Base-by-base conservation (phyloP, 1,140 invertebrate genomes). In the Tetramorium parvispinum region DNA sequence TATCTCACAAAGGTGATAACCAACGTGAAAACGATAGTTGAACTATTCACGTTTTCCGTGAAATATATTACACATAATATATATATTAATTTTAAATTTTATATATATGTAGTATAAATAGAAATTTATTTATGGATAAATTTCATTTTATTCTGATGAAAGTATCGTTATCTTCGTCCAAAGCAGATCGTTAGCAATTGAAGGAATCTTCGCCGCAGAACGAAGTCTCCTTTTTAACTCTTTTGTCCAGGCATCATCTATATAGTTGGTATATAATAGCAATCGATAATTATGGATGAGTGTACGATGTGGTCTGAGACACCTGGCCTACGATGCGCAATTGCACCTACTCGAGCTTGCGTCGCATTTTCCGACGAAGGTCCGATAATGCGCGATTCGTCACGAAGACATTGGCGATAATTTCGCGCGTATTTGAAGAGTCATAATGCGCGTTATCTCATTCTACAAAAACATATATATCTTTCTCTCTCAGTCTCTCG, bases 271-370 rank as follows among this genome's bases (percentile, higher is more conserved):
- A 40, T 82, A 32, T 37, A 75, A 61, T 18, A 49, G 68, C n/a
- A 75, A 83, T 83, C 79, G 40, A 83, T 83, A 83, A 83, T 83
- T 83, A 75, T 32, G 21, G 11, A 59, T 2, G 21, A 59, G 4
- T 73, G 24, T 16, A 68, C 2, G 13, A 18, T 46, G 13, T 13
- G 43, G 65, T 81, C 21, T 43, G n/a, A 21, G 27, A 55, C 24
- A 37, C 21, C 24, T 24, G 65, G 65, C 78, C 8, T 46, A 11
- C 32, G 16, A 73, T 13, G 79, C 79, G 53, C 79, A 82, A 73
- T 82, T 75, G 40, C 53, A 49, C 24, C 10, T 43, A 18, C 65
- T 37, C 21, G 65, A 40, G 18, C 18, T n/a, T 57, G 11, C 24
- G 51, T 82, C 68, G 66, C 51, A 59, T 59, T 75, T 73, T 59